A percentile compares a stretch with the other conserved stretches of the same genome.
Evolutionary conservation across 1,140 invertebrate species (phyloP).

Genomic region (Heliconius himera): DNA sequence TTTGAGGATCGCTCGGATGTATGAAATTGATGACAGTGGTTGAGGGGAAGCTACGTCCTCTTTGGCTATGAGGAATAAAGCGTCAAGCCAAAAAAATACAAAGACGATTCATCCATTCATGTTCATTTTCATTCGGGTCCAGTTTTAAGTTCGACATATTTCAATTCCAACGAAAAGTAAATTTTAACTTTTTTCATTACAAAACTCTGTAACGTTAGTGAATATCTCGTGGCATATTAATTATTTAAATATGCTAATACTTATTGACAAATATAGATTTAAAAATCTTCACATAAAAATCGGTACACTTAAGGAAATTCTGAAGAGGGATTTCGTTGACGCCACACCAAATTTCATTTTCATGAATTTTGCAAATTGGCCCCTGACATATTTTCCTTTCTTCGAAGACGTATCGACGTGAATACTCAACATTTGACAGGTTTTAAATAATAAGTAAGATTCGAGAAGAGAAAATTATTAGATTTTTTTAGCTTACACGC

Average conservation of each 20-base stretch:
- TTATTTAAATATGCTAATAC: background rate
- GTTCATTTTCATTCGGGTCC: too few relatives aligned
- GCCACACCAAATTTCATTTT: conserved; percentile 10
- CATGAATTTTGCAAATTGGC: conserved; percentile 17
- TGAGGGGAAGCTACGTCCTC: too few relatives aligned
- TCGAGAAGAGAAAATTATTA: too few relatives aligned
- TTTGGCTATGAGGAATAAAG: too few relatives aligned
- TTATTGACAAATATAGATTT: background rate
- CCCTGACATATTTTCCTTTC: conserved; percentile 16
- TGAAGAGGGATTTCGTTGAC: background rate
- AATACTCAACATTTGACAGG: background rate
- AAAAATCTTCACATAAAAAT: background rate
- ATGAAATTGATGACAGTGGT: too few relatives aligned
- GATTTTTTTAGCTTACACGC: too few relatives aligned
- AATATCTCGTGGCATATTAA: background rate
- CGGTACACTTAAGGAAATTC: background rate
- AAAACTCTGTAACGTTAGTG: background rate
- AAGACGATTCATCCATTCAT: too few relatives aligned
- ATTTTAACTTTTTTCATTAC: too few relatives aligned
- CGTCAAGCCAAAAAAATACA: too few relatives aligned
- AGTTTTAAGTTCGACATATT: too few relatives aligned
- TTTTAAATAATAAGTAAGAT: background rate
- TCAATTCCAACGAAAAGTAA: too few relatives aligned
- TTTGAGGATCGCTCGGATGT: too few relatives aligned
- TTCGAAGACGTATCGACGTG: background rate